A percentile compares a stretch with the other conserved stretches of the same genome.
These are phyloP conservation scores for Dicaeum eximium DNA, from an alignment of 2,113 vertebrate genomes.

Conservation along the genomic window DNA sequence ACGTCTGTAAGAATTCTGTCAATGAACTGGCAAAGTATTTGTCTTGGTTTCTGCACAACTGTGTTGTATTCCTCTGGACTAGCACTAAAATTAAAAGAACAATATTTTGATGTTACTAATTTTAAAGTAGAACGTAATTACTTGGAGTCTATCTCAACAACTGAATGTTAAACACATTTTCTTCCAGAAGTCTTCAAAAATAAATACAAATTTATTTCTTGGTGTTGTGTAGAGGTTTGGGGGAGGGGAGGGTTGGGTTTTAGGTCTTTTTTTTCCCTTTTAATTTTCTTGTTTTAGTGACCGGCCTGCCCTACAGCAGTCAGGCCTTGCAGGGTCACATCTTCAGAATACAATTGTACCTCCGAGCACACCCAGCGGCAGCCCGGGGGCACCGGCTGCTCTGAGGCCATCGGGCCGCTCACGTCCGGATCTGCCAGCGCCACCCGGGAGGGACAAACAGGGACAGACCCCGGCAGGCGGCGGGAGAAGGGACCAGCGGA, in stretches of 20 bases:
- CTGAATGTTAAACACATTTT: not conserved
- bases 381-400: rapidly evolving
- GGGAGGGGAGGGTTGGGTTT: rapidly evolving
- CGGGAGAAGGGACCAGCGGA: rapidly evolving
- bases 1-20: conserved; percentile 95
- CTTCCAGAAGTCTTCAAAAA: not conserved
- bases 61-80: conserved; percentile 82
- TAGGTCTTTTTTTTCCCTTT: no score
- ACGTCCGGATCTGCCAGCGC: not conserved
- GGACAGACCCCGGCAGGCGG: rapidly evolving
- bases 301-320: not conserved
- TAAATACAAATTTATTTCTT: not conserved
- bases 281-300: not conserved
- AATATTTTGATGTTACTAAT: not conserved
- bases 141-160: not conserved
- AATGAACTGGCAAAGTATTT: conserved; percentile 96
- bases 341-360: rapidly evolving
- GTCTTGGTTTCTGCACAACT: conserved; percentile 91
- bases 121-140: not conserved
- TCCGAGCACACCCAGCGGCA: rapidly evolving
- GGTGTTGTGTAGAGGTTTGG: not conserved
- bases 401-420: not conserved
- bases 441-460: no score
- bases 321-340: not conserved
- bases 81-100: conserved; percentile 76